Conservation (phyloP, 2,888 invertebrate genomes). For the Polyommatus icarus region DNA sequence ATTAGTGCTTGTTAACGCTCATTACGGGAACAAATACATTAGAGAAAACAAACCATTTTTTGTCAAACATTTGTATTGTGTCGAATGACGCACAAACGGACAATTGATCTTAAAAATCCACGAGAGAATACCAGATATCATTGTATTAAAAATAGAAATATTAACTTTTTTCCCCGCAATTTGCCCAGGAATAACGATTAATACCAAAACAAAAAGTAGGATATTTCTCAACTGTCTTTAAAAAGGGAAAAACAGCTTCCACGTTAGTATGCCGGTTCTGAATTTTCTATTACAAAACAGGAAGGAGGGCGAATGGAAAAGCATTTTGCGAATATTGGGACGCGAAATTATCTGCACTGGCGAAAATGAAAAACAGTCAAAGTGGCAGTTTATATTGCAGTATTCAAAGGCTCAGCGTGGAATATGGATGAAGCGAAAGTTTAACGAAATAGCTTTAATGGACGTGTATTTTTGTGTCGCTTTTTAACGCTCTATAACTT, state of each 20-base stretch:
- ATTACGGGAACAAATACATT: not conserved
- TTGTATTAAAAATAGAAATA: too few species aligned
- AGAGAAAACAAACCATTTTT: not conserved
- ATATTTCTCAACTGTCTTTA: not conserved
- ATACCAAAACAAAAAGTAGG: not conserved
- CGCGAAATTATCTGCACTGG: slow-evolving; percentile 9
- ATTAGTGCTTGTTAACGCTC: slow-evolving; percentile 19
- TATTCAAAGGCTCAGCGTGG: slow-evolving; percentile 26
- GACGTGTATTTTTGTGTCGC: not conserved
- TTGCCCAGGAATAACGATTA: too few species aligned
- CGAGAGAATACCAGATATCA: too few species aligned
- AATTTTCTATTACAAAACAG: slow-evolving; percentile 13
- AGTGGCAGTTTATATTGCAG: slow-evolving; percentile 8
- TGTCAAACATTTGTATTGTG: not conserved
- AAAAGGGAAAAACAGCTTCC: not conserved
- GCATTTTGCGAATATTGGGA: slow-evolving; percentile 13
- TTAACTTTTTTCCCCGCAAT: too few species aligned
- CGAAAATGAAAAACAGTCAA: slow-evolving; percentile 19
- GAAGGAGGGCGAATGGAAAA: slow-evolving; percentile 8
- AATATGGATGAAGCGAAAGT: slow-evolving; percentile 38
- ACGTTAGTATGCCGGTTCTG: not conserved
- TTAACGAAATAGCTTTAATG: slow-evolving; percentile 10
- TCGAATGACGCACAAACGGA: not conserved
- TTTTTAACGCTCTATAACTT: not conserved
- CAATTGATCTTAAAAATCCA: not conserved